Percentiles rank a stretch among this genome's conserved stretches.
These are phyloP conservation scores for Delichon dasypus DNA, from an alignment of 2,797 vertebrate species.

Conservation along the genomic window DNA sequence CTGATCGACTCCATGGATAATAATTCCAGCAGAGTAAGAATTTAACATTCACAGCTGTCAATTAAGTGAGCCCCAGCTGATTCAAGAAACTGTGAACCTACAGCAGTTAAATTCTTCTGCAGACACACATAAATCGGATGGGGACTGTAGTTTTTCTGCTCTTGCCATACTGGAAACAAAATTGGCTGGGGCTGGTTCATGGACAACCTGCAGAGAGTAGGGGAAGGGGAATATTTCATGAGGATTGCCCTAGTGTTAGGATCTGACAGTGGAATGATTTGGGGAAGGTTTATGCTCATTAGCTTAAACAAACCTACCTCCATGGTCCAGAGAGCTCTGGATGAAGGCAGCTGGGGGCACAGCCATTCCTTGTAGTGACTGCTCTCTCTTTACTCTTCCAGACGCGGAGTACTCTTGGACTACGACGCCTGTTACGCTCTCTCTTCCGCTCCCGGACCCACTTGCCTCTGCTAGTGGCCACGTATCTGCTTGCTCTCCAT, in stretches of 20 bases:
- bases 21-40: slow-evolving; percentile 81
- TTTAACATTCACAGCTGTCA: neutral
- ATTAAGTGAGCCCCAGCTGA: neutral
- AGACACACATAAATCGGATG: neutral
- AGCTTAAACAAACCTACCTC: neutral
- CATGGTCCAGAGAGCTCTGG: neutral
- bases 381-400: slow-evolving; percentile 60
- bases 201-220: neutral
- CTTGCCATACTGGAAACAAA: neutral
- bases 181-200: neutral
- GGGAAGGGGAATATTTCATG: neutral
- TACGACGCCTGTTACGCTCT: slow-evolving; percentile 81
- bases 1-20: slow-evolving; percentile 83
- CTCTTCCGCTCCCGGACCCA: slow-evolving; percentile 84
- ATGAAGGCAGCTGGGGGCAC: neutral
- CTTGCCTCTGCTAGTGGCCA: slow-evolving; percentile 82
- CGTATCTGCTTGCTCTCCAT: slow-evolving; percentile 88
- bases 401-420: slow-evolving; percentile 76
- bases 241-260: neutral
- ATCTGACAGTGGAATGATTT: neutral
- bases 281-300: neutral
- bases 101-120: neutral
- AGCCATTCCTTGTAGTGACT: neutral
- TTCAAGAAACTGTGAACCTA: neutral
- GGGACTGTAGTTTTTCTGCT: neutral